phyloP scores from a whole-genome alignment of 2,888 invertebrate species.

The Scaptomyza tumidula region DNA sequence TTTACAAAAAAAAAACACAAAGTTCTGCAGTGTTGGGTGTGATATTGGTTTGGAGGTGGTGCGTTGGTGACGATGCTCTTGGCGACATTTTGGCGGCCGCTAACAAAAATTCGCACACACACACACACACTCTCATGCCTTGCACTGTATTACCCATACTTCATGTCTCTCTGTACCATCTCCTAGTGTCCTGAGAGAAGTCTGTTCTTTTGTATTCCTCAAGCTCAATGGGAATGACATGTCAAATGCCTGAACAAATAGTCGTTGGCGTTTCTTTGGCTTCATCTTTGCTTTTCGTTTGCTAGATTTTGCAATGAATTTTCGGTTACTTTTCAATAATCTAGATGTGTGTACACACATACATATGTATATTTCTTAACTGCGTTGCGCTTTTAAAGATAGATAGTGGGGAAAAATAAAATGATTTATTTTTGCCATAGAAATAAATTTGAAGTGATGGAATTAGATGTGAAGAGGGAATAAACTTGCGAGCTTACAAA shows the following conservation, averaged over 20 bases:
- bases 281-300: conserved; percentile 16
- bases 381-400: background rate
- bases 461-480: too few species aligned
- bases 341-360: background rate
- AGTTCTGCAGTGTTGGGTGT: conserved; percentile 33
- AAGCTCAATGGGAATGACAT: conserved; percentile 54
- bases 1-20: conserved; percentile 34
- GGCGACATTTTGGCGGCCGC: conserved; percentile 53
- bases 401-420: background rate
- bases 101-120: conserved; percentile 13
- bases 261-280: conserved; percentile 27
- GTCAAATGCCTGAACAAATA: conserved; percentile 67
- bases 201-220: conserved; percentile 47
- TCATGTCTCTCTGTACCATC: background rate
- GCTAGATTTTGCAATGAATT: conserved; percentile 43
- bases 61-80: conserved; percentile 41
- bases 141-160: conserved; percentile 48
- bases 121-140: conserved; percentile 39
- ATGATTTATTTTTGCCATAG: conserved; percentile 10
- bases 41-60: conserved; percentile 2
- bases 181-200: conserved; percentile 21
- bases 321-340: conserved; percentile 31
- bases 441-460: conserved; percentile 7
- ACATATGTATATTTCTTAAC: too few species aligned
- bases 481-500: too few species aligned